phyloP scores from a whole-genome alignment of 2,888 invertebrate species.

The Plagiodera versicolora region DNA sequence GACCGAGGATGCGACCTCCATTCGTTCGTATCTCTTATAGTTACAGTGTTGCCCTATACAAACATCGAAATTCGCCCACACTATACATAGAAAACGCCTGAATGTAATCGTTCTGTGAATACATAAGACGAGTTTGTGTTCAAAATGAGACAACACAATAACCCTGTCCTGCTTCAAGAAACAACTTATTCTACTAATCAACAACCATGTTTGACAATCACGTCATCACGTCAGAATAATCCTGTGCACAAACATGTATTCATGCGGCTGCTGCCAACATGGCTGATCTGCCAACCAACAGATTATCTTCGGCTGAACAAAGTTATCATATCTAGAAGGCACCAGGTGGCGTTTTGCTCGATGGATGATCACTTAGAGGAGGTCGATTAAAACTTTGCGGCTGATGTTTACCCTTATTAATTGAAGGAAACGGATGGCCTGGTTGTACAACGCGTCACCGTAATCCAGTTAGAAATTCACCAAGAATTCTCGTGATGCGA shows the following conservation, averaged over 20 bases:
- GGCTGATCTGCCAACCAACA: not conserved
- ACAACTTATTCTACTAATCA: too few species aligned
- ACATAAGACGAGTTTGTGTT: too few species aligned
- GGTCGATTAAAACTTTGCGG: conserved; percentile 28
- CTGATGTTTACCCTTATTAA: conserved; percentile 23
- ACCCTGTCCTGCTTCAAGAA: too few species aligned
- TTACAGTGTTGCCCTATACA: too few species aligned
- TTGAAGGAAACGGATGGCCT: conserved; percentile 12
- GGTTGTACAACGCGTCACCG: not conserved
- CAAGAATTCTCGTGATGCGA: conserved; percentile 7
- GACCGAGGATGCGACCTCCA: too few species aligned
- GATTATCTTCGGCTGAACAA: not conserved
- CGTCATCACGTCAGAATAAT: too few species aligned
- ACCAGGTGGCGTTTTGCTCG: conserved; percentile 29
- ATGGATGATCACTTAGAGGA: conserved; percentile 28
- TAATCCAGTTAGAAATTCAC: conserved; percentile 5
- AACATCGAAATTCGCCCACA: too few species aligned
- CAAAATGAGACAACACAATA: too few species aligned
- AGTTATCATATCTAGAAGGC: conserved; percentile 11
- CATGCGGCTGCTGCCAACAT: not conserved
- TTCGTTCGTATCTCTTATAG: too few species aligned
- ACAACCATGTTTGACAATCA: too few species aligned
- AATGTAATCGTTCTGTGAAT: too few species aligned
- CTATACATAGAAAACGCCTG: too few species aligned
- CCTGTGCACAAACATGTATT: not conserved